Conservation (phyloP, 2,888 invertebrate genomes). For the Drosophila diplacantha region DNA sequence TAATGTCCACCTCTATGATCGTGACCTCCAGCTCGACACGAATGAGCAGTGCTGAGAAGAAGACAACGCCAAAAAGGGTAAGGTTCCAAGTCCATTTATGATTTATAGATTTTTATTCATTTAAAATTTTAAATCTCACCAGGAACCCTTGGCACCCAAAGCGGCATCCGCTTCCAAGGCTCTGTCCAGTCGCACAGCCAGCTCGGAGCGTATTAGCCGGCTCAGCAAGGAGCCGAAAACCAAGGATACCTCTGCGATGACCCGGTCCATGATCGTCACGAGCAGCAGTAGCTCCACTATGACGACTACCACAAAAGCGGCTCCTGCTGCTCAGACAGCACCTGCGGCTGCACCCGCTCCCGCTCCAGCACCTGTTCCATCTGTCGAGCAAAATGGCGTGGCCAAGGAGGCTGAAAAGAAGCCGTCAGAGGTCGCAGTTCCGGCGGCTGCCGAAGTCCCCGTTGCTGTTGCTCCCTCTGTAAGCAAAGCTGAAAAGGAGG, state of each 20-base stretch:
- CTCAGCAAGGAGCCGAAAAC: slow-evolving; percentile 42
- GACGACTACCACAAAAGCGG: slow-evolving; percentile 20
- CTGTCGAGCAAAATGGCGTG: slow-evolving; percentile 48
- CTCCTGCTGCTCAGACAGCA: slow-evolving; percentile 14
- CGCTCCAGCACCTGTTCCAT: slow-evolving; percentile 15
- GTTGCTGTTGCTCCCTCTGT: slow-evolving; percentile 14
- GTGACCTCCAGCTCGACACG: slow-evolving; percentile 74
- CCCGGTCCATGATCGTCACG: slow-evolving; percentile 65
- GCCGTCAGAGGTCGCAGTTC: slow-evolving; percentile 28
- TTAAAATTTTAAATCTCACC: background rate
- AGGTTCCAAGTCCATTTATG: background rate
- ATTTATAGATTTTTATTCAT: background rate
- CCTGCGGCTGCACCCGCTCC: slow-evolving; percentile 15
- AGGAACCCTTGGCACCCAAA: slow-evolving; percentile 65
- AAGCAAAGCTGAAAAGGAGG: slow-evolving; percentile 77
- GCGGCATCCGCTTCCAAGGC: slow-evolving; percentile 63
- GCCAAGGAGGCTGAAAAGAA: slow-evolving; percentile 40
- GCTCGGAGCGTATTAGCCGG: slow-evolving; percentile 60
- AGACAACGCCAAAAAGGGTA: slow-evolving; percentile 76
- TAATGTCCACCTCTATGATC: slow-evolving; percentile 76
- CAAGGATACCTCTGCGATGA: slow-evolving; percentile 61
- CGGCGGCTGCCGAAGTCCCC: slow-evolving; percentile 31
- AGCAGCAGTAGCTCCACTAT: slow-evolving; percentile 41
- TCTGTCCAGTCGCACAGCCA: slow-evolving; percentile 54
- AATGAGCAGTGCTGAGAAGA: slow-evolving; percentile 74